Conservation (phyloP, 2,797 vertebrate species). For the Psittacula derbiana region DNA sequence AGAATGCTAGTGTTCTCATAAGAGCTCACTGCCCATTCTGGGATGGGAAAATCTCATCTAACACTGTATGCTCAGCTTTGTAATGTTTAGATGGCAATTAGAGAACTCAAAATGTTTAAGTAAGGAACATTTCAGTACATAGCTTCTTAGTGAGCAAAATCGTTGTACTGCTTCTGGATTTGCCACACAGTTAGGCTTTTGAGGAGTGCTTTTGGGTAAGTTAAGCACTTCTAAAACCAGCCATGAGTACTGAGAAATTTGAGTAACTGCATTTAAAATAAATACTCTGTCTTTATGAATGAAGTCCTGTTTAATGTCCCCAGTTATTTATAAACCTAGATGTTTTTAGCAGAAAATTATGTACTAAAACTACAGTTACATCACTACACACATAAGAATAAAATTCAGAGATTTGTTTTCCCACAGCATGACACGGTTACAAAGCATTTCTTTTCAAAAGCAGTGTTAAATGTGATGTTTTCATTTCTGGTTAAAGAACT, state of each 20-base stretch:
- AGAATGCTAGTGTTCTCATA: not conserved
- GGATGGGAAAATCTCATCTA: conserved; percentile 3
- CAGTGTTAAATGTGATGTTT: conserved; percentile 7
- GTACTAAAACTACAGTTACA: conserved; percentile 45
- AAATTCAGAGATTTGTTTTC: conserved; percentile 24
- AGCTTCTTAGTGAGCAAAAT: conserved; percentile 41
- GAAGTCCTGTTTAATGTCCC: conserved; percentile 39
- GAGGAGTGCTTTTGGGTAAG: conserved; percentile 41
- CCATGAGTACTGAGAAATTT: conserved; percentile 32
- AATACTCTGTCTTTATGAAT: conserved; percentile 57
- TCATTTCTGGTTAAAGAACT: conserved; percentile 10
- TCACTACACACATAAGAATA: conserved; percentile 35
- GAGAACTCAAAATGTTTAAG: conserved; percentile 39
- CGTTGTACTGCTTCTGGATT: conserved; percentile 2
- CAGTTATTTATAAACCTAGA: conserved; percentile 52
- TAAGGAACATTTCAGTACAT: conserved; percentile 37
- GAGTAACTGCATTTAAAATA: conserved; percentile 58
- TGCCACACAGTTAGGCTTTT: conserved; percentile 42
- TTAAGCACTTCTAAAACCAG: conserved; percentile 34
- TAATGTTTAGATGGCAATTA: conserved; percentile 41
- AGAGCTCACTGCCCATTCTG: conserved; percentile 6
- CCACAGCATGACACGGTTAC: not conserved
- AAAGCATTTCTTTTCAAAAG: conserved; percentile 13
- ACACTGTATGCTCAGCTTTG: not conserved
- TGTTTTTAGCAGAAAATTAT: conserved; percentile 43